Evolutionary conservation across 2,113 vertebrate genomes (phyloP).

Genomic region (Brachyhypopomus gauderio): DNA sequence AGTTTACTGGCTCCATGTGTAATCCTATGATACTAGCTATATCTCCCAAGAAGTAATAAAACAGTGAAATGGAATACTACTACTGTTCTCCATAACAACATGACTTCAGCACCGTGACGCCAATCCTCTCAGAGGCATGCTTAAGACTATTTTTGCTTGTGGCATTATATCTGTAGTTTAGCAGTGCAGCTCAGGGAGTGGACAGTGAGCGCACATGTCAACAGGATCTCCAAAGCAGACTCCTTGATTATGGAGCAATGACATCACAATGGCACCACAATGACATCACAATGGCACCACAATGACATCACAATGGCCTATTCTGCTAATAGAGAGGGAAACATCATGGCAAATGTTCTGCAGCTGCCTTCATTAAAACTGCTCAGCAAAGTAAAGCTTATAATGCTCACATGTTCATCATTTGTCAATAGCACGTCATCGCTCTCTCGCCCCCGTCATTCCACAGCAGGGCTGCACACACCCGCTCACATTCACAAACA

Average conservation of each 20-base stretch:
- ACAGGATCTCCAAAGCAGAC: slow-evolving; percentile 8
- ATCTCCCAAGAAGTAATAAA: background rate
- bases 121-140: background rate
- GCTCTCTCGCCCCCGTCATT: slow-evolving; percentile 9
- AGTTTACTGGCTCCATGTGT: background rate
- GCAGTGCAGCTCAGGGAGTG: background rate
- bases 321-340: slow-evolving; percentile 27
- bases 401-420: slow-evolving; percentile 38
- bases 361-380: slow-evolving; percentile 43
- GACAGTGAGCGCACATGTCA: background rate
- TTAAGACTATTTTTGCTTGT: background rate
- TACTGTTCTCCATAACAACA: background rate
- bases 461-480: slow-evolving; percentile 18
- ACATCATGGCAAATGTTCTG: slow-evolving; percentile 11
- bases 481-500: background rate
- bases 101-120: slow-evolving; percentile 10
- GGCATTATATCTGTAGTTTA: background rate
- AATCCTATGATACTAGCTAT: background rate
- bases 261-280: slow-evolving; percentile 1
- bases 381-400: slow-evolving; percentile 25
- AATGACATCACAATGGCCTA: background rate
- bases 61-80: background rate
- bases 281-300: slow-evolving; percentile 1
- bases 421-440: slow-evolving; percentile 44
- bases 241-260: slow-evolving; percentile 3